Percentiles rank a stretch among this genome's conserved stretches.
Conservation (phyloP, 2,888 invertebrate genomes). For the Thumatha senex region DNA sequence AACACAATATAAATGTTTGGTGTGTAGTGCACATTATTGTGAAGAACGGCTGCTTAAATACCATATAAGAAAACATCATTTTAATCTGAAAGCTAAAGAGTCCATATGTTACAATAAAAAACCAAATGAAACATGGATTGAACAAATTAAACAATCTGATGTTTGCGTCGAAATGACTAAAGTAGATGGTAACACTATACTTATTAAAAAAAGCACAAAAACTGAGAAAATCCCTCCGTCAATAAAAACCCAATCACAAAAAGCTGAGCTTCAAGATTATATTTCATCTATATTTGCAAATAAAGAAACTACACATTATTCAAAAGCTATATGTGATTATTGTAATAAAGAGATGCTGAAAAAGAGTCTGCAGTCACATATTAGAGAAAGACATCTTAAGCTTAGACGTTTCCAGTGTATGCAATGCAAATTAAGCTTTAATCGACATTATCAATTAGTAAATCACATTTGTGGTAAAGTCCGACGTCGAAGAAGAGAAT, state of each 20-base stretch:
- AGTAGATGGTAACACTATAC: constrained; percentile 55
- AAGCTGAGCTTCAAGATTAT: constrained; percentile 30
- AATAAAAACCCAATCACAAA: constrained; percentile 9
- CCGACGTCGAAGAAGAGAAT: background rate
- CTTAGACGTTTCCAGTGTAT: constrained; percentile 55
- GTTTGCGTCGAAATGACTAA: constrained; percentile 65
- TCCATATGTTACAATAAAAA: constrained; percentile 39
- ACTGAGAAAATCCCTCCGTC: constrained; percentile 12
- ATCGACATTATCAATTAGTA: constrained; percentile 56
- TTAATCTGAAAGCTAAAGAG: constrained; percentile 42
- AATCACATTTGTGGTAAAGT: constrained; percentile 52
- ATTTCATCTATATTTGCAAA: constrained; percentile 46
- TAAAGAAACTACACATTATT: constrained; percentile 49
- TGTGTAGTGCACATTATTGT: constrained; percentile 52
- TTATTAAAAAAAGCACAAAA: constrained; percentile 48
- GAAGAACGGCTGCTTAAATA: constrained; percentile 58
- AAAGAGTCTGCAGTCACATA: constrained; percentile 62
- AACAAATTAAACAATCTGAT: constrained; percentile 48
- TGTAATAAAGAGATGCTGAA: constrained; percentile 71
- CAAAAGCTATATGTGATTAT: constrained; percentile 63
- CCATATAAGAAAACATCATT: constrained; percentile 60
- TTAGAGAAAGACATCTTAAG: constrained; percentile 59
- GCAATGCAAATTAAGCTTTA: constrained; percentile 45
- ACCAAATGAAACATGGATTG: constrained; percentile 66
- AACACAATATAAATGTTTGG: constrained; percentile 47